These are phyloP conservation scores for Mactromeris polynyma DNA, from an alignment of 2,888 invertebrate species.

Conservation along the genomic window DNA sequence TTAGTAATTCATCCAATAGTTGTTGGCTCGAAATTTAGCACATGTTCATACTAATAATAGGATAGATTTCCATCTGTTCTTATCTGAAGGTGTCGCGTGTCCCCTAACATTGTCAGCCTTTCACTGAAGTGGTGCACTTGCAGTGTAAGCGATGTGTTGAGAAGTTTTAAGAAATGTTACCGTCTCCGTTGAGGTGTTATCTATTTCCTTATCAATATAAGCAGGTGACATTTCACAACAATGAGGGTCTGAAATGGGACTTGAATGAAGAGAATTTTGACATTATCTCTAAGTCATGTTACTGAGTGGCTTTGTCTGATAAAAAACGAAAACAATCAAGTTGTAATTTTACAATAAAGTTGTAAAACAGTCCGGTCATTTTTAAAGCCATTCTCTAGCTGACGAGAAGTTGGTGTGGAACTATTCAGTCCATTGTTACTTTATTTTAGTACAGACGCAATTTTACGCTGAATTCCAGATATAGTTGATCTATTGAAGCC, in stretches of 20 bases:
- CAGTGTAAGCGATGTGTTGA: background rate
- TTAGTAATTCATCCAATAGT: background rate
- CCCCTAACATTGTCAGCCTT: constrained; percentile 13
- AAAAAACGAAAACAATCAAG: background rate
- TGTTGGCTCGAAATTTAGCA: background rate
- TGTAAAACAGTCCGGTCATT: no score
- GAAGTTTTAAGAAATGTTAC: background rate
- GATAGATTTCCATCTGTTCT: background rate
- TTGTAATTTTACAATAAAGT: no score
- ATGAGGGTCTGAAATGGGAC: background rate
- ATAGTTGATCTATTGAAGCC: no score
- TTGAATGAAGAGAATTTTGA: constrained; percentile 7
- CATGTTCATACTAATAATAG: background rate
- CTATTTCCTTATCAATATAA: constrained; percentile 31
- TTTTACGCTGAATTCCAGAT: no score
- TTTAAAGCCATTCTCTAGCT: no score
- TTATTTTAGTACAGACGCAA: no score
- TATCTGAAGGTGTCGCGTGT: constrained; percentile 13
- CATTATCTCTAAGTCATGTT: background rate
- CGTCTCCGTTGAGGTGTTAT: constrained; percentile 9
- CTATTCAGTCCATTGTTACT: no score
- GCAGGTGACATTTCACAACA: constrained; percentile 44
- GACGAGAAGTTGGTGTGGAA: no score
- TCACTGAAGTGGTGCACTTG: background rate
- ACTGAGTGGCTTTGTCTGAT: constrained; percentile 35